phyloP scores from a whole-genome alignment of 2,888 invertebrate species.

The Tiphia femorata region DNA sequence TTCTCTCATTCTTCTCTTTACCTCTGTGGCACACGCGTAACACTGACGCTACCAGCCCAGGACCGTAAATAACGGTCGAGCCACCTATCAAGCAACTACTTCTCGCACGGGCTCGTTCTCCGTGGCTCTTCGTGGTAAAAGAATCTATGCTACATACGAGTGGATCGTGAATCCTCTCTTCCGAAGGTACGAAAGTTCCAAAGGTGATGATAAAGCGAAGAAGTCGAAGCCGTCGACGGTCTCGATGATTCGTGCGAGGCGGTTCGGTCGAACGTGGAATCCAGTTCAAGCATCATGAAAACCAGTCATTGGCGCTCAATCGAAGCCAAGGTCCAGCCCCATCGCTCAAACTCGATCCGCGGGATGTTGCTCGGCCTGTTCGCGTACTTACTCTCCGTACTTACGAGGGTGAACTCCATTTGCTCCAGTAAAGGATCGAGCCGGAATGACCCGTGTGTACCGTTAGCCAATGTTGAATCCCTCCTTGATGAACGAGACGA shows the following conservation, averaged over 20 bases:
- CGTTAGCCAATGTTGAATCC: constrained; percentile 26
- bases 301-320: constrained; percentile 49
- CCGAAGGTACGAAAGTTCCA: not conserved
- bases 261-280: constrained; percentile 28
- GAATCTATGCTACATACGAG: no score
- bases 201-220: not conserved
- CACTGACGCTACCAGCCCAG: constrained; percentile 24
- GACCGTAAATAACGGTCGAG: constrained; percentile 40
- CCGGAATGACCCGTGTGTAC: constrained; percentile 23
- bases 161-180: not conserved
- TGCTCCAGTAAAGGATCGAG: constrained; percentile 18
- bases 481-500: constrained; percentile 20
- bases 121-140: no score
- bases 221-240: constrained; percentile 2
- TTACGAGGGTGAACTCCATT: no score
- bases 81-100: constrained; percentile 29
- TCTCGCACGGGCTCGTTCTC: no score
- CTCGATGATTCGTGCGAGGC: not conserved
- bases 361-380: constrained; percentile 11
- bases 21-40: constrained; percentile 6
- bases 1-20: constrained; percentile 10
- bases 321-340: constrained; percentile 48
- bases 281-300: constrained; percentile 48
- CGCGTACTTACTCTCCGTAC: no score
- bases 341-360: constrained; percentile 48